Evolutionary conservation across 2,113 vertebrate genomes (phyloP).

Genomic region (Lophochroa leadbeateri): DNA sequence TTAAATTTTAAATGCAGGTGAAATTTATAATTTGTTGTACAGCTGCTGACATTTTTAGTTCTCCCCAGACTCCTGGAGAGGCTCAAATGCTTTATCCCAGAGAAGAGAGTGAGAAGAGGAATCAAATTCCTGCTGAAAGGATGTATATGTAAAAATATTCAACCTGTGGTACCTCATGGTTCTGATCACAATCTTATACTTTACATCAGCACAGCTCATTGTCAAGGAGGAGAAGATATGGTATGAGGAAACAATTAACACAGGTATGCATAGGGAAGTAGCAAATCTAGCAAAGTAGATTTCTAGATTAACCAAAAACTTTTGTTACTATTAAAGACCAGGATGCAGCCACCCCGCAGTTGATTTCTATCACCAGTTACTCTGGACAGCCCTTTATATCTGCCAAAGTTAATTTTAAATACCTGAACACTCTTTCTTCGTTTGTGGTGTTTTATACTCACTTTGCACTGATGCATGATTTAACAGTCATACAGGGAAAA

Average conservation of each 20-base stretch:
- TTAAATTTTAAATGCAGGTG: conserved; percentile 30
- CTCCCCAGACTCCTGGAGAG: not conserved
- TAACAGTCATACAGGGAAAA: not conserved
- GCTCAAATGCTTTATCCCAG: not conserved
- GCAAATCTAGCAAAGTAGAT: not conserved
- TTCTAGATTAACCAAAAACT: not conserved
- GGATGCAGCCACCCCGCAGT: not conserved
- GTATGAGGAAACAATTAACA: not conserved
- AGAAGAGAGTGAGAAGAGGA: not conserved
- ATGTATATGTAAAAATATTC: not conserved
- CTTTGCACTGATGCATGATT: not conserved
- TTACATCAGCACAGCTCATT: not conserved
- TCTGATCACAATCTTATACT: not conserved
- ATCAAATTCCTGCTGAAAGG: not conserved
- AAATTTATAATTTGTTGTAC: conserved; percentile 44
- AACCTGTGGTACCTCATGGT: not conserved
- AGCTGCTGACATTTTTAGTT: conserved; percentile 45
- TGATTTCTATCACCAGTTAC: not conserved
- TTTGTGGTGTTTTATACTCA: not conserved
- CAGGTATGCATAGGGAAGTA: not conserved
- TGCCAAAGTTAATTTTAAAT: not conserved
- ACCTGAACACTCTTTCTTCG: not conserved
- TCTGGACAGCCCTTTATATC: not conserved
- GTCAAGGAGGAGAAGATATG: not conserved
- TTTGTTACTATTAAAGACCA: not conserved